phyloP scores from a whole-genome alignment of 1,140 invertebrate genomes.

The Apis dorsata region DNA sequence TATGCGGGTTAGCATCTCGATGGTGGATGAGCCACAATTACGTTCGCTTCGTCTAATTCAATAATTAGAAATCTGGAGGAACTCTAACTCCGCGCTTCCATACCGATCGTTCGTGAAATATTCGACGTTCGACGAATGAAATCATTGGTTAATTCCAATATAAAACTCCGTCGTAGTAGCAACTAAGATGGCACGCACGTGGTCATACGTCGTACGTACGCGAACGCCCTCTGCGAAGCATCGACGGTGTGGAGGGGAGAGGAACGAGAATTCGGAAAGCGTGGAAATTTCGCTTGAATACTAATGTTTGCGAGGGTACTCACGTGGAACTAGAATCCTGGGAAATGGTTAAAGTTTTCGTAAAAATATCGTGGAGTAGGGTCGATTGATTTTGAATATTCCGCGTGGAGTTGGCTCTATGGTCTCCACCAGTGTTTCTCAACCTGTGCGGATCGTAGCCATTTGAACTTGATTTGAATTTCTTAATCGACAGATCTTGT shows the following conservation, averaged over 20 bases:
- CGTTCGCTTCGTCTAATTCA: conserved; percentile 22
- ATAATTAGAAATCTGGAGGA: conserved; percentile 19
- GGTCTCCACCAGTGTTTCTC: too few species aligned
- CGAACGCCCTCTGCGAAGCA: not conserved
- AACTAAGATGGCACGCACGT: too few species aligned
- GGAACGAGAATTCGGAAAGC: not conserved
- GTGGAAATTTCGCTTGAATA: not conserved
- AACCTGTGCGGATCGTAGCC: too few species aligned
- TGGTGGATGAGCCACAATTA: conserved; percentile 34
- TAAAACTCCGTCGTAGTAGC: too few species aligned
- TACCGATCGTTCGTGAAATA: not conserved
- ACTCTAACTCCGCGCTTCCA: not conserved
- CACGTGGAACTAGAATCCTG: not conserved
- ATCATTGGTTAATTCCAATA: not conserved
- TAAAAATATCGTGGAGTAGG: not conserved
- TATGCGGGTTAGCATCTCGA: conserved; percentile 38
- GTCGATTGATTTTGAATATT: not conserved
- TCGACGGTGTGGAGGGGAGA: too few species aligned
- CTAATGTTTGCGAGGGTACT: not conserved
- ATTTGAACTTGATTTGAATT: too few species aligned
- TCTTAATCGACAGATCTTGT: too few species aligned
- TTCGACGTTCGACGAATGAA: not conserved
- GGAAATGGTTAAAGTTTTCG: not conserved
- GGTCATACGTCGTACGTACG: not conserved
- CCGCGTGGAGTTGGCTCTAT: too few species aligned